Evolutionary conservation across 2,888 invertebrate species (phyloP).

Genomic region (Lasiommata megera): DNA sequence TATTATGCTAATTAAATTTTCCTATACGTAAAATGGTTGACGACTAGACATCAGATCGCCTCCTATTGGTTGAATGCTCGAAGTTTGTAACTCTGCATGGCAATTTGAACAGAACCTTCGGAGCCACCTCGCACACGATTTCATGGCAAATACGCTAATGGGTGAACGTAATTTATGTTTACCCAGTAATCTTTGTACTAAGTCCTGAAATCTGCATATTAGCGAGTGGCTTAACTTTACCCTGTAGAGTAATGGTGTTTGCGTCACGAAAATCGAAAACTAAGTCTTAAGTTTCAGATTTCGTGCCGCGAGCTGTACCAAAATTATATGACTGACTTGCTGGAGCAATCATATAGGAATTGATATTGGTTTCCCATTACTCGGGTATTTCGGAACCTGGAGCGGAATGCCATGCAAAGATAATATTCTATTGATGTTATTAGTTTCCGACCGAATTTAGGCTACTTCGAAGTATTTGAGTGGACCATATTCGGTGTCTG

Average conservation of each 20-base stretch:
- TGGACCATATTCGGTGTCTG: neutral
- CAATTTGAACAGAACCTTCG: slow-evolving; percentile 46
- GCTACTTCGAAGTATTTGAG: neutral
- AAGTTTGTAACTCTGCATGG: slow-evolving; percentile 49
- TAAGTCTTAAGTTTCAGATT: neutral
- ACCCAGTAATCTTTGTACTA: neutral
- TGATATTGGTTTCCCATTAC: slow-evolving; percentile 43
- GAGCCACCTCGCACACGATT: slow-evolving; percentile 17
- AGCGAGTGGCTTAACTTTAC: neutral
- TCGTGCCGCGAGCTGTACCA: neutral
- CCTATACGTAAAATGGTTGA: too few species aligned
- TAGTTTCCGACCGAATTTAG: slow-evolving; percentile 6
- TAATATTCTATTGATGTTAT: slow-evolving; percentile 58
- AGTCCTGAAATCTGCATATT: neutral
- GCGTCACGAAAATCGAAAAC: neutral
- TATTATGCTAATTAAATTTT: too few species aligned
- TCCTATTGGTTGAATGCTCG: neutral
- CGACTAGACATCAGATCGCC: neutral
- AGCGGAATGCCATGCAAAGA: slow-evolving; percentile 56
- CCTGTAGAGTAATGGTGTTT: neutral
- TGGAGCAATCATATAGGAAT: slow-evolving; percentile 46
- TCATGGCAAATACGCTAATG: neutral
- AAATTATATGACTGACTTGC: neutral
- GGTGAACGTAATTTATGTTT: too few species aligned
- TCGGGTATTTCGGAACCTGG: slow-evolving; percentile 26